Evolutionary conservation across 2,797 vertebrate genomes (phyloP).

Genomic region (Channa striata): DNA sequence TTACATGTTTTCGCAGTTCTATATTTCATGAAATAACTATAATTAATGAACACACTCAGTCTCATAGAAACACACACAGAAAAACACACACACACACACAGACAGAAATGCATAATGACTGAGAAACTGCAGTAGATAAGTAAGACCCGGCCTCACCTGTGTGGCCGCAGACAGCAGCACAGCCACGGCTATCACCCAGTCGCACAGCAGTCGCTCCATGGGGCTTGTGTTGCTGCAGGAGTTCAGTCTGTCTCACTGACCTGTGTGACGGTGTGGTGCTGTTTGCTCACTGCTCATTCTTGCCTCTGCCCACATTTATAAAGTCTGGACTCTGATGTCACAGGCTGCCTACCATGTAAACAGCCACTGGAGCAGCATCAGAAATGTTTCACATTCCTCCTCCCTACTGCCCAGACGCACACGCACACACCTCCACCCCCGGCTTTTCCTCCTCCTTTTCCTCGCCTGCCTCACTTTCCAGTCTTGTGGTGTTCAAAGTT

Average conservation of each 20-base stretch:
- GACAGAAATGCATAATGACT: neutral
- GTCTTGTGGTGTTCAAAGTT: slow-evolving; percentile 66
- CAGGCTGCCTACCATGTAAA: slow-evolving; percentile 83
- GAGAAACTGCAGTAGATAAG: slow-evolving; percentile 3
- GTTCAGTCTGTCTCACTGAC: slow-evolving; percentile 37
- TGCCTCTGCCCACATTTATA: slow-evolving; percentile 82
- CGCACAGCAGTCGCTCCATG: slow-evolving; percentile 68
- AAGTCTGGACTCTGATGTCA: slow-evolving; percentile 86
- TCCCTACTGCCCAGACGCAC: slow-evolving; percentile 74
- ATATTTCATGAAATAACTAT: too few species aligned
- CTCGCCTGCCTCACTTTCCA: slow-evolving; percentile 63
- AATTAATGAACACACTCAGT: neutral
- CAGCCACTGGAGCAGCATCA: slow-evolving; percentile 79
- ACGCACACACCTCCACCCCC: slow-evolving; percentile 39
- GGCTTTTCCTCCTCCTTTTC: slow-evolving; percentile 55
- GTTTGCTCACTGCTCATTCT: slow-evolving; percentile 77
- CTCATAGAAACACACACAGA: too few species aligned
- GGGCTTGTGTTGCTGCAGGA: slow-evolving; percentile 48
- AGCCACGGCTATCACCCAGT: slow-evolving; percentile 52
- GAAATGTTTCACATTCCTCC: slow-evolving; percentile 88
- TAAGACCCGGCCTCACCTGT: slow-evolving; percentile 73
- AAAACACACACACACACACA: neutral
- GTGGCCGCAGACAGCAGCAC: slow-evolving; percentile 69
- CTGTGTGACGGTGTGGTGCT: slow-evolving; percentile 56
- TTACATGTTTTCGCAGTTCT: too few species aligned